Evolutionary conservation across 2,888 invertebrate genomes (phyloP).

Genomic region (Villa cingulata): DNA sequence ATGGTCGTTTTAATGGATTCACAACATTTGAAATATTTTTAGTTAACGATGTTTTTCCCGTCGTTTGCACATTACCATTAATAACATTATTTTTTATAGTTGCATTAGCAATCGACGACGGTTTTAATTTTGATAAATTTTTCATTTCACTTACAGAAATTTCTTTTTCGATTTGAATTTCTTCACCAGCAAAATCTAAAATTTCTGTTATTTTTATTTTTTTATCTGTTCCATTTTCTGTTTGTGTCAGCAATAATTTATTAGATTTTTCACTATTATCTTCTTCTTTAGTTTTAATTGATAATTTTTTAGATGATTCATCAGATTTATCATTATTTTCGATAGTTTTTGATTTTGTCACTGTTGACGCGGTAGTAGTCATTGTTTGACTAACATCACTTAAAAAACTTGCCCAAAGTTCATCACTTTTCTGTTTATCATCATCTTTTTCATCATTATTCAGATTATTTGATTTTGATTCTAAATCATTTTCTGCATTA

Average conservation of each 20-base stretch:
- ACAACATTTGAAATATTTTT: neutral
- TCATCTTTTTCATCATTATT: slow-evolving; percentile 45
- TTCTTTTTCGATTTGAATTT: slow-evolving; percentile 50
- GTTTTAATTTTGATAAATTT: slow-evolving; percentile 9
- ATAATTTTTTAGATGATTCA: neutral
- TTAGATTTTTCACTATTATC: neutral
- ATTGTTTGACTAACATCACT: slow-evolving; percentile 45
- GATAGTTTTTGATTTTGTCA: neutral
- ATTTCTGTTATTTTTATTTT: slow-evolving; percentile 51
- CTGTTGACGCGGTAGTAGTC: neutral
- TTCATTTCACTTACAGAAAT: slow-evolving; percentile 30
- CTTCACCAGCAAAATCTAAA: slow-evolving; percentile 82
- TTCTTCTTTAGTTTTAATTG: neutral
- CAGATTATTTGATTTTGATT: slow-evolving; percentile 18
- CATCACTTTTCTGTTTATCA: slow-evolving; percentile 57
- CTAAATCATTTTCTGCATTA: slow-evolving; percentile 19
- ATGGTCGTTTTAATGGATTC: slow-evolving; percentile 11
- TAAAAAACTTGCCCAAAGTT: slow-evolving; percentile 66
- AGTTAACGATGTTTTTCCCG: neutral
- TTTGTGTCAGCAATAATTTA: too few species aligned
- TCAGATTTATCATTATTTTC: slow-evolving; percentile 7
- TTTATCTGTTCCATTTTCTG: slow-evolving; percentile 5
- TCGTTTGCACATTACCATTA: neutral
- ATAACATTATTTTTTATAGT: neutral
- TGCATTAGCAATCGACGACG: neutral